Conservation (phyloP, 2,113 vertebrate species). For the Gadus macrocephalus region DNA sequence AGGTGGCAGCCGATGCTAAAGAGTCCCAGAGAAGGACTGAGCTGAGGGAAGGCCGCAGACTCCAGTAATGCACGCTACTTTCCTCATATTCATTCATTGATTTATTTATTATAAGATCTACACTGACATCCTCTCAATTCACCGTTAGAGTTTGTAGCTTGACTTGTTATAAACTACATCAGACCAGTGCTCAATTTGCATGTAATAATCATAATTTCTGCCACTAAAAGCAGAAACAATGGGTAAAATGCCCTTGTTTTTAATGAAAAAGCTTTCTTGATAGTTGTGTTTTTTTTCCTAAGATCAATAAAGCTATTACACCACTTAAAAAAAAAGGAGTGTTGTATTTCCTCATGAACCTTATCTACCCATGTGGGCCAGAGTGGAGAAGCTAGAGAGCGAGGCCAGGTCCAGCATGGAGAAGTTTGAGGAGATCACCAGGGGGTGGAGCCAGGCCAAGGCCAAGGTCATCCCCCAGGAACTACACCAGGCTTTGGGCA, state of each 20-base stretch:
- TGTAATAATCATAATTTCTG: too few relatives aligned
- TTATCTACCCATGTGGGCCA: constrained; percentile 28
- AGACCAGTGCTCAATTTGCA: too few relatives aligned
- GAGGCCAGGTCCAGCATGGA: constrained; percentile 59
- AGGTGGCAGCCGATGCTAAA: constrained; percentile 72
- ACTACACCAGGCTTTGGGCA: constrained; percentile 70
- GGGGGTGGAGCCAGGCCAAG: constrained; percentile 66
- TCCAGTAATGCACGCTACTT: constrained; percentile 62
- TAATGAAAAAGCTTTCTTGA: too few relatives aligned
- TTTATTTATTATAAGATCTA: neutral
- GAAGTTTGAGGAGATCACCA: constrained; percentile 75
- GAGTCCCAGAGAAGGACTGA: constrained; percentile 68
- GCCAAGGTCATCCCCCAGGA: constrained; percentile 69
- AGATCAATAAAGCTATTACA: too few relatives aligned
- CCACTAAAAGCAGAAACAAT: too few relatives aligned
- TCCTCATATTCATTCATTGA: too few relatives aligned
- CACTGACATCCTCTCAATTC: neutral
- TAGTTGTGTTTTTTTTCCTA: too few relatives aligned
- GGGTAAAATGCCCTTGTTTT: too few relatives aligned
- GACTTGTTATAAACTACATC: neutral
- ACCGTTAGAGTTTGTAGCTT: neutral
- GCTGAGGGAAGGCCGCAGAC: constrained; percentile 64
- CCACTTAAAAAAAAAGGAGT: too few relatives aligned
- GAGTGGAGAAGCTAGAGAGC: constrained; percentile 61
- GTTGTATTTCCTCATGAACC: neutral